A percentile compares a stretch with the other conserved stretches of the same genome.
Evolutionary conservation across 2,888 invertebrate genomes (phyloP).

Genomic region (Chaetogeoica ovagalla): DNA sequence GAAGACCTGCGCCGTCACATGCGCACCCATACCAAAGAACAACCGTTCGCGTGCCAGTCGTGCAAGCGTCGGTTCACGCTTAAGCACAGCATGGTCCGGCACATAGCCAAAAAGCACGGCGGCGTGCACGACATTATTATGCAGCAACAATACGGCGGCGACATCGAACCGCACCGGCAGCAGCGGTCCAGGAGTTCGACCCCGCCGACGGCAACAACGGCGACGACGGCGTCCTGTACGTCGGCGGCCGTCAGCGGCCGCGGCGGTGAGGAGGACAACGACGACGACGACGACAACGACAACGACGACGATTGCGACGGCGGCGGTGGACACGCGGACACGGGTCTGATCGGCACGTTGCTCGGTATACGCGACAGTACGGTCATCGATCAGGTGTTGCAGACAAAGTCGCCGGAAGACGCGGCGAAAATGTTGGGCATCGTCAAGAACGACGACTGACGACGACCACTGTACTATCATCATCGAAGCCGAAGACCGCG

Average conservation of each 20-base stretch:
- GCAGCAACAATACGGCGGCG: constrained; percentile 43
- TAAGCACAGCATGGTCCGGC: constrained; percentile 92
- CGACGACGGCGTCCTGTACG: constrained; percentile 58
- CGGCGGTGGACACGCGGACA: constrained; percentile 63
- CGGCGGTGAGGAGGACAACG: constrained; percentile 56
- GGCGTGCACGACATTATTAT: constrained; percentile 17
- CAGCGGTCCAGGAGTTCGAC: constrained; percentile 19
- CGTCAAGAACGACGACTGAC: constrained; percentile 59
- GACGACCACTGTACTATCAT: background rate
- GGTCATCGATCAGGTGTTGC: constrained; percentile 80
- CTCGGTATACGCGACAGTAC: constrained; percentile 84
- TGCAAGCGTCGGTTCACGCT: constrained; percentile 86
- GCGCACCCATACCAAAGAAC: constrained; percentile 89
- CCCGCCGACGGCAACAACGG: constrained; percentile 50
- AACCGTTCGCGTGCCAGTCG: constrained; percentile 89
- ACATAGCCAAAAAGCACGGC: constrained; percentile 81
- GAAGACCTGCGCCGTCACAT: constrained; percentile 91
- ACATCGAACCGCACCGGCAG: constrained; percentile 47
- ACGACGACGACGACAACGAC: constrained; percentile 57
- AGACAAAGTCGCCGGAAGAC: constrained; percentile 75
- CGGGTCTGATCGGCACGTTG: constrained; percentile 83
- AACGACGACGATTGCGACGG: constrained; percentile 56
- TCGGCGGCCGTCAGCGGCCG: constrained; percentile 60
- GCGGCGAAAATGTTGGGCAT: constrained; percentile 87
- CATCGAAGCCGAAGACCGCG: background rate